These are phyloP conservation scores for Eufriesea mexicana DNA, from an alignment of 1,140 invertebrate species.

Conservation along the genomic window DNA sequence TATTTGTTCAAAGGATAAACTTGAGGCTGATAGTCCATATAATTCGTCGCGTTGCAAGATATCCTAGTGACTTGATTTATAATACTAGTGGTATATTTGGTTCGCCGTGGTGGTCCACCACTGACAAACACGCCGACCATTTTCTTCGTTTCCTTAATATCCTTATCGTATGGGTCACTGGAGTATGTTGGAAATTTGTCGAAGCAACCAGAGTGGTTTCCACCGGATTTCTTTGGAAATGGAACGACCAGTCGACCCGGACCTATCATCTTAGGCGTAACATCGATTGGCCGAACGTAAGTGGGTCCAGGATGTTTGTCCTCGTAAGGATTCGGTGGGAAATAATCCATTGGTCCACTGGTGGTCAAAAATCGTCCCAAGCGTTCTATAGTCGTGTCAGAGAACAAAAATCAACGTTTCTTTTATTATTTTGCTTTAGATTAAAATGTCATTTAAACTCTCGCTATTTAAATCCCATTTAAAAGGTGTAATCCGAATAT, in stretches of 20 bases:
- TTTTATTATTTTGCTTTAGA: too few relatives aligned
- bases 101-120: slow-evolving; percentile 60
- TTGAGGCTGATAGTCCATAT: slow-evolving; percentile 63
- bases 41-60: slow-evolving; percentile 74
- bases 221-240: slow-evolving; percentile 72
- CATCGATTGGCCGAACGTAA: slow-evolving; percentile 60
- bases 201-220: slow-evolving; percentile 74
- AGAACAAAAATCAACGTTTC: background rate
- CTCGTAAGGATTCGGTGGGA: slow-evolving; percentile 71
- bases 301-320: slow-evolving; percentile 53
- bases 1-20: slow-evolving; percentile 64
- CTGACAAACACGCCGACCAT: slow-evolving; percentile 49
- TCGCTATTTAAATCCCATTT: too few relatives aligned
- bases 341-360: slow-evolving; percentile 59
- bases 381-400: background rate
- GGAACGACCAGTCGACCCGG: slow-evolving; percentile 61
- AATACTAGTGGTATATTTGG: slow-evolving; percentile 74
- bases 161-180: slow-evolving; percentile 60
- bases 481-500: too few relatives aligned
- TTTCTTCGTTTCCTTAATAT: slow-evolving; percentile 13
- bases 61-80: slow-evolving; percentile 73
- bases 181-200: slow-evolving; percentile 67
- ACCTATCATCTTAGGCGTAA: slow-evolving; percentile 20
- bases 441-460: too few relatives aligned
- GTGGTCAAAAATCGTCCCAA: slow-evolving; percentile 56